phyloP scores from a whole-genome alignment of 2,888 invertebrate genomes.

The Bellardia pandia region DNA sequence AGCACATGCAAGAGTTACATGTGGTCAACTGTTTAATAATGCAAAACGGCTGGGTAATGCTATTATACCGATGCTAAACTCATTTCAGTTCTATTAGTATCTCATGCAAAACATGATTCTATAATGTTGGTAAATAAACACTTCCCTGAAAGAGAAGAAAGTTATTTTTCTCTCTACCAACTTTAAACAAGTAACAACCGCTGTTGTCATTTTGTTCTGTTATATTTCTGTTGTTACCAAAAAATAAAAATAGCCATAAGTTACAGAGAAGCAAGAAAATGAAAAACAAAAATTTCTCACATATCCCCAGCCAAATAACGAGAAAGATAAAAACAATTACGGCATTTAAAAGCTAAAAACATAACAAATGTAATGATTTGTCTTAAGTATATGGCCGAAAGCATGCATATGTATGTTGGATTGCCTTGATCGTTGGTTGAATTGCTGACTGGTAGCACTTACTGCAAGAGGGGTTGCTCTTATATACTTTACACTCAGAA shows the following conservation, averaged over 20 bases:
- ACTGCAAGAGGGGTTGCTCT: slow-evolving; percentile 1
- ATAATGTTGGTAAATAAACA: too few relatives aligned
- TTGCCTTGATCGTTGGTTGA: slow-evolving; percentile 13
- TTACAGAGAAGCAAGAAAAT: slow-evolving; percentile 49
- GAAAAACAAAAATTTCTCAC: slow-evolving; percentile 24
- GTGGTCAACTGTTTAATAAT: too few relatives aligned
- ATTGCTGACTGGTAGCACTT: not conserved
- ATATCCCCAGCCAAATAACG: not conserved
- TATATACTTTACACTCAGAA: not conserved
- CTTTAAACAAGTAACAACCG: slow-evolving; percentile 27
- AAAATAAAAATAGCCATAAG: slow-evolving; percentile 51
- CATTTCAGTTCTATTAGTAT: too few relatives aligned
- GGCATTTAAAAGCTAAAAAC: slow-evolving; percentile 71
- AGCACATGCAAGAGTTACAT: too few relatives aligned
- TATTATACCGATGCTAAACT: too few relatives aligned
- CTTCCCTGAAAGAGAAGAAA: not conserved
- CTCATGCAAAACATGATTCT: too few relatives aligned
- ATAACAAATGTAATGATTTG: slow-evolving; percentile 73
- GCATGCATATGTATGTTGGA: slow-evolving; percentile 48
- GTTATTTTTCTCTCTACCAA: not conserved
- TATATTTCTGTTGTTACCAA: slow-evolving; percentile 14
- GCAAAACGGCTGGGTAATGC: too few relatives aligned
- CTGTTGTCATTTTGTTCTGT: slow-evolving; percentile 14
- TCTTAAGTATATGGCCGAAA: slow-evolving; percentile 67
- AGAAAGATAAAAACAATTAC: slow-evolving; percentile 69